Evolutionary conservation across 2,888 invertebrate species (phyloP).

Genomic region (Agriopis leucophaearia): DNA sequence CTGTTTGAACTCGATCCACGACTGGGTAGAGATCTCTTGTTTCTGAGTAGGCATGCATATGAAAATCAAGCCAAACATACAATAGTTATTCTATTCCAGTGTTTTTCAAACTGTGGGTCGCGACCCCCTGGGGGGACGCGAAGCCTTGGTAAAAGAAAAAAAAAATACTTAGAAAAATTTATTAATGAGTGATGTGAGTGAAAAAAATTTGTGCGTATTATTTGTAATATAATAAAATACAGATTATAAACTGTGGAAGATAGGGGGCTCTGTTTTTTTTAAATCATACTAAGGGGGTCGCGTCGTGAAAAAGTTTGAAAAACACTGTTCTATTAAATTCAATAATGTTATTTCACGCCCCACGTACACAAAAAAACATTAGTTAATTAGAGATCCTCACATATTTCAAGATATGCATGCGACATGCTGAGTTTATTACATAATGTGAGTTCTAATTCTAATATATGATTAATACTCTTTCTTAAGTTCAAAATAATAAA

Average conservation of each 20-base stretch:
- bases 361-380: not conserved
- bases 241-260: no score
- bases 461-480: not conserved
- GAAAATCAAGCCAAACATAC: not conserved
- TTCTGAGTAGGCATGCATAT: not conserved
- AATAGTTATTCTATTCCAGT: not conserved
- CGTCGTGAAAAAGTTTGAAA: no score
- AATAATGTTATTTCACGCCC: not conserved
- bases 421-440: not conserved
- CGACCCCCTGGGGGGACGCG: no score
- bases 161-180: no score
- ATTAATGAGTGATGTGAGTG: no score
- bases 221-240: no score
- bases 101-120: no score
- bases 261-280: no score
- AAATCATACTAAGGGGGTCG: no score
- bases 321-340: no score
- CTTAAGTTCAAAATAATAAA: slow-evolving; percentile 26
- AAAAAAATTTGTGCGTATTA: no score
- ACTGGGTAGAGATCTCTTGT: not conserved
- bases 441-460: not conserved
- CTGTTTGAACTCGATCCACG: not conserved
- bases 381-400: not conserved
- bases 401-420: not conserved
- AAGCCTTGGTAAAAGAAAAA: no score